Evolutionary conservation across 2,888 invertebrate species (phyloP), one percentile per base, ranked within the genome.

Genomic region (Agrypnus murinus): DNA sequence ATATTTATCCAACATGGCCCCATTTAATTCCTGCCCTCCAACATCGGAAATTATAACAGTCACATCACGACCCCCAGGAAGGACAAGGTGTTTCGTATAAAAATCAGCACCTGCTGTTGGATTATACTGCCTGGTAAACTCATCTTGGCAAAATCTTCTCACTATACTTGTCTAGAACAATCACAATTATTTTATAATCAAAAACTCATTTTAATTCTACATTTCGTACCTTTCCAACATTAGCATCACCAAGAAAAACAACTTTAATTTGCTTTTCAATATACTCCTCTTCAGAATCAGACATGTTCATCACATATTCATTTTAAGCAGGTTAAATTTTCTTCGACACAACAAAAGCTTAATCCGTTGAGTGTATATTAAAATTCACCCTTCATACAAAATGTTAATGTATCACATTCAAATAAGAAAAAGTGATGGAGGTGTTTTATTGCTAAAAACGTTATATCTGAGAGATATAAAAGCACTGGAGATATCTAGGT

Each of bases 31-130:
- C 74, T 91, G 90, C 15, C 96, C 96, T 48, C 95, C 94, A 64
- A 96, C 90, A 84, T 97, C 96, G 87, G 95, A 95, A 32, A 97
- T 88, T 83, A 94, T 91, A 62, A 95, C 83, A 25, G 92, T 90
- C 55, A 93, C 90, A 78, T 90, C 88, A 62, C 87, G 86, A 77
- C 85, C 86, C 12, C 83, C 83, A 70, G 91, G 88, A 55, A 92
- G 79, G 69, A 87, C 84, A 45, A 91, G 86, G 79, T 91, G 87
- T 81, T 92, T 92, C 55, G 92, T 86, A 80, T 90, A 92, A 84
- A 93, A 93, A 81, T 94, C 93, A 9, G 93, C 88, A 1, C 93
- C 93, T 31, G 91, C 86, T 0, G 93, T 93, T 74, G 92, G 91
- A 82, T 87, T 87, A 77, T 89, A 89, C 72, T 88, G 88, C 64